Base-by-base conservation (phyloP, 2,888 invertebrate genomes). In the Himalopsyche japonica region DNA sequence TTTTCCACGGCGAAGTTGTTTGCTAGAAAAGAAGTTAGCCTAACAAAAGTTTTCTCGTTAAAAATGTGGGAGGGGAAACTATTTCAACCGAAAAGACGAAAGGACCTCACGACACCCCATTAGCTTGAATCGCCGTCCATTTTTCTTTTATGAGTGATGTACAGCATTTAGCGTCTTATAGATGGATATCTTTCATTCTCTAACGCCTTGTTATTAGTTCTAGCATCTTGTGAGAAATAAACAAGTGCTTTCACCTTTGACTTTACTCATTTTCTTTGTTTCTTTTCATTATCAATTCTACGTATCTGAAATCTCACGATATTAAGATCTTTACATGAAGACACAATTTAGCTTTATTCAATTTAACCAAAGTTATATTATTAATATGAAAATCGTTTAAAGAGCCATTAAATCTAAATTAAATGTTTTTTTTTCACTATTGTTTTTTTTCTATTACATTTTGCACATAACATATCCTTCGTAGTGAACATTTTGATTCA, bases 1-100 rank as follows among this genome's bases (percentile, higher is more conserved):
- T 64, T 81, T 81, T 79, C 78, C 49, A 80, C 48, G 64, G 47
- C 77, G 47, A 47, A 83, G 78, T 84, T 84, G 81, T 84, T 84
- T 84, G 84, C 77, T 81, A 77, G 81, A 86, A 84, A 15, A 43
- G 43, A 70, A 86, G 79, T 86, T 82, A 30, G 82, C 76, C 84
- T 81, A 80, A 64, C 70, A 76, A 84, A 86, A 86, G 84, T 86
- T 86, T 86, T 86, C 86, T 86, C 84, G 86, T 86, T 86, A 86
- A 85, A 86, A 86, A 86, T 86, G 83, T 82, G 82, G 82, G 79
- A 82, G 49, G 76, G 81, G 76, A 47, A 64, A 83, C 83, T 79
- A 82, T 82, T 79, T 70, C 70, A 7, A 70, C 70, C 70, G 70
- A 70, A 70, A 27, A 70, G 70, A 70, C 24, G 70, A 70, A 70